A percentile compares a stretch with the other conserved stretches of the same genome.
phyloP scores from a whole-genome alignment of 2,113 vertebrate genomes.

The Macaca mulatta region DNA sequence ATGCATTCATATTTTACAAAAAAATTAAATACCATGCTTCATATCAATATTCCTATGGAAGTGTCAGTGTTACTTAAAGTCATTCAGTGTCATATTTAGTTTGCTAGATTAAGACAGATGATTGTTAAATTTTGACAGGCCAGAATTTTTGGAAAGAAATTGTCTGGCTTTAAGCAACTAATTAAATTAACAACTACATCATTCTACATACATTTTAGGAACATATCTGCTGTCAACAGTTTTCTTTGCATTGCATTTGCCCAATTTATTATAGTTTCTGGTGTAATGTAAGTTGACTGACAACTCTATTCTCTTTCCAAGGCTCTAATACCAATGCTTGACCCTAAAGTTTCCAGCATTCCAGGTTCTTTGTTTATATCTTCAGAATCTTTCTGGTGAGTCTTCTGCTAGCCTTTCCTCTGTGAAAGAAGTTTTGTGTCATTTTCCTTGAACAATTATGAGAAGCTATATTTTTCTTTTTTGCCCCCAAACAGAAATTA shows the following conservation, averaged over 20 bases:
- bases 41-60: not conserved
- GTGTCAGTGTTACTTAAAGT: slow-evolving; percentile 36
- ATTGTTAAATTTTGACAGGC: slow-evolving; percentile 54
- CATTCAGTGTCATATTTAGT: slow-evolving; percentile 25
- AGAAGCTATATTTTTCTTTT: not conserved
- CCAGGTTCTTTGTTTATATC: not conserved
- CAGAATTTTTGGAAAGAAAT: slow-evolving; percentile 25
- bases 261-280: not conserved
- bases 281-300: not conserved
- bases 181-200: slow-evolving; percentile 13
- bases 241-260: not conserved
- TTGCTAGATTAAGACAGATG: slow-evolving; percentile 48
- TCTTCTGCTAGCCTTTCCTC: not conserved
- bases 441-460: not conserved
- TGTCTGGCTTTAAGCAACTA: not conserved
- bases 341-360: not conserved
- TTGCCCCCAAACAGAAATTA: not conserved
- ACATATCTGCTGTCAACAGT: not conserved
- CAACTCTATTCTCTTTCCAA: not conserved
- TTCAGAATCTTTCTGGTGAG: not conserved
- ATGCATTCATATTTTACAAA: slow-evolving; percentile 40
- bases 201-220: not conserved
- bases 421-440: not conserved
- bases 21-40: slow-evolving; percentile 27
- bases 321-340: not conserved